phyloP scores from a whole-genome alignment of 2,797 vertebrate species.

The Sebastes itinus region DNA sequence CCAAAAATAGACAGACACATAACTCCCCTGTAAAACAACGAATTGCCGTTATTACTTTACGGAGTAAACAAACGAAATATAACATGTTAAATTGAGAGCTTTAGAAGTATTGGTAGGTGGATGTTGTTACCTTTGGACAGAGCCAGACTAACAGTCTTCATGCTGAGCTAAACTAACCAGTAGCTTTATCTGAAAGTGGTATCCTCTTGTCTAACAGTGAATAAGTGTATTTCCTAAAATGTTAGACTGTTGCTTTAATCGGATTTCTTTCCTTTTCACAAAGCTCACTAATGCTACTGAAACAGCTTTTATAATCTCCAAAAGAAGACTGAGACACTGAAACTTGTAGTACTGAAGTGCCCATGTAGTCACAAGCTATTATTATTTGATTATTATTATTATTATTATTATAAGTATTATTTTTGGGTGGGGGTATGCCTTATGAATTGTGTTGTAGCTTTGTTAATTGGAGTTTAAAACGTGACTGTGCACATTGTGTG shows the following conservation, averaged over 20 bases:
- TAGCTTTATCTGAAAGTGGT: background rate
- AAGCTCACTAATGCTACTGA: conserved; percentile 40
- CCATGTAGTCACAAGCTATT: conserved; percentile 57
- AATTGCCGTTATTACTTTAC: too few relatives aligned
- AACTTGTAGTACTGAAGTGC: conserved; percentile 55
- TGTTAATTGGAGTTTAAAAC: conserved; percentile 74
- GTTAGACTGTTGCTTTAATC: background rate
- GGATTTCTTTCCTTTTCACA: conserved; percentile 24
- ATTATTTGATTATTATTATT: background rate
- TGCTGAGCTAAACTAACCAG: background rate
- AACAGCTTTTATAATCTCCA: conserved; percentile 24
- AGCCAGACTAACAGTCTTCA: background rate
- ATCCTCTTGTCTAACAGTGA: background rate
- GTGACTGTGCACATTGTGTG: conserved; percentile 78
- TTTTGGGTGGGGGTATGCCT: conserved; percentile 50
- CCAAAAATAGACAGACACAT: background rate
- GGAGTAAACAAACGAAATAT: background rate
- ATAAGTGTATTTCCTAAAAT: conserved; percentile 13
- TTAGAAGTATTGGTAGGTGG: background rate
- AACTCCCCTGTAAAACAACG: background rate
- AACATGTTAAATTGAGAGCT: background rate
- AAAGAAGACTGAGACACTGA: conserved; percentile 35
- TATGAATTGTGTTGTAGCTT: conserved; percentile 79
- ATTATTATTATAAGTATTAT: conserved; percentile 3
- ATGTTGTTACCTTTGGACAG: background rate